A percentile compares a stretch with the other conserved stretches of the same genome.
Conservation (phyloP, 2,888 invertebrate genomes). For the Amphipyra berbera region DNA sequence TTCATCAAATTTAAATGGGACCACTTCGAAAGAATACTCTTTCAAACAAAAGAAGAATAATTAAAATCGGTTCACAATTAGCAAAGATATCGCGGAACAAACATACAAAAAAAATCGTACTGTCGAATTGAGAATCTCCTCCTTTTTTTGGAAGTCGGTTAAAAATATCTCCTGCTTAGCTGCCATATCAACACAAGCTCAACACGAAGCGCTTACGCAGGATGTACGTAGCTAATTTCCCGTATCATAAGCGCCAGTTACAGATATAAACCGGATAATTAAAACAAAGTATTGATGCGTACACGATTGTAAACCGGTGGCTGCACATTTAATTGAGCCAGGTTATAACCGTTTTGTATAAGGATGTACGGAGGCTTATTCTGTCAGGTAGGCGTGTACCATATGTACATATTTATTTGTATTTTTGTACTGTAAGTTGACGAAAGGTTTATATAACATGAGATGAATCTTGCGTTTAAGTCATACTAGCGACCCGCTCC, state of each 20-base stretch:
- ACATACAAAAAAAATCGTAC: too few relatives aligned
- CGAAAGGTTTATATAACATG: too few relatives aligned
- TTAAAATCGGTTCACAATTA: too few relatives aligned
- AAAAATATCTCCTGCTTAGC: slow-evolving; percentile 7
- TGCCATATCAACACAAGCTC: background rate
- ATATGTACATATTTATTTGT: background rate
- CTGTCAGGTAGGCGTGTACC: background rate
- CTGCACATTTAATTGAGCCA: slow-evolving; percentile 42
- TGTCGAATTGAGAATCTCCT: too few relatives aligned
- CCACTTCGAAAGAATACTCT: too few relatives aligned
- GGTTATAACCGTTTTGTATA: slow-evolving; percentile 21
- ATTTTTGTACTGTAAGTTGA: too few relatives aligned
- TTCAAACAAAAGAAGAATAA: too few relatives aligned
- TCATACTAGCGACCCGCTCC: too few relatives aligned
- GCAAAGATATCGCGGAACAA: too few relatives aligned
- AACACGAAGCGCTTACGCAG: slow-evolving; percentile 2
- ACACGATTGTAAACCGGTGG: slow-evolving; percentile 37
- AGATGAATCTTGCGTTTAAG: too few relatives aligned
- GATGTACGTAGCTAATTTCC: slow-evolving; percentile 44
- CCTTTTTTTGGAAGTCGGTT: too few relatives aligned
- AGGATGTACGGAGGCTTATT: slow-evolving; percentile 1
- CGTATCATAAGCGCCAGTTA: slow-evolving; percentile 50
- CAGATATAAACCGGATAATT: slow-evolving; percentile 59
- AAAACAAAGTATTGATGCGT: slow-evolving; percentile 58
- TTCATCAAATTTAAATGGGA: too few relatives aligned